phyloP scores from a whole-genome alignment of 1,140 invertebrate species.

The Sycobia sp. region DNA sequence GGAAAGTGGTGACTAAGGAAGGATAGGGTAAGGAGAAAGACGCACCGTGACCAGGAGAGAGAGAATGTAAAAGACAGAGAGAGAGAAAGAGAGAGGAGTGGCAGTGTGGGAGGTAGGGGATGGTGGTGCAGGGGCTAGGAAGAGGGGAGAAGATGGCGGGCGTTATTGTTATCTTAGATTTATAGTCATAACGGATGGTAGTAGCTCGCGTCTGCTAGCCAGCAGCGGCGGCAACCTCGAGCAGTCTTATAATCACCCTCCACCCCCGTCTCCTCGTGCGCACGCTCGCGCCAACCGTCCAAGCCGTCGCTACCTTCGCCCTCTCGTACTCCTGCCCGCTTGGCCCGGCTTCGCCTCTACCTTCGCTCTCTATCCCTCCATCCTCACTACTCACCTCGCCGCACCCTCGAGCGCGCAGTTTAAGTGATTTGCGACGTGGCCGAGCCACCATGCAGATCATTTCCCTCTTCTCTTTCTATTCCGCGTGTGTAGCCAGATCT shows the following conservation, averaged over 20 bases:
- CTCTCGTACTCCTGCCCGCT: constrained; percentile 39
- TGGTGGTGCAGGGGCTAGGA: constrained; percentile 1
- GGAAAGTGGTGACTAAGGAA: too few species aligned
- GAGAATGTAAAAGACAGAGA: constrained; percentile 32
- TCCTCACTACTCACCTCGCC: too few species aligned
- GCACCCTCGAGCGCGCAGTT: constrained; percentile 51
- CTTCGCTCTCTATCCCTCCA: constrained; percentile 43
- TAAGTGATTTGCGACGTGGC: constrained; percentile 63
- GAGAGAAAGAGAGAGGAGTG: constrained; percentile 38
- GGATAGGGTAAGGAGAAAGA: too few species aligned
- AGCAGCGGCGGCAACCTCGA: constrained; percentile 55
- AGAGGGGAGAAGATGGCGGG: constrained; percentile 44
- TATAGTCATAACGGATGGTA: constrained; percentile 63
- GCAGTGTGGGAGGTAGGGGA: constrained; percentile 21
- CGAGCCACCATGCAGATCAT: constrained; percentile 62
- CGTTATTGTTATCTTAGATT: constrained; percentile 64
- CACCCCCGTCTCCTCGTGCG: constrained; percentile 40
- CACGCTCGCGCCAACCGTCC: constrained; percentile 40
- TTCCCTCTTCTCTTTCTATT: constrained; percentile 23
- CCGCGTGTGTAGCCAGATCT: constrained; percentile 11
- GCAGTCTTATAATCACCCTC: constrained; percentile 63
- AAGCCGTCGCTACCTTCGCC: constrained; percentile 34
- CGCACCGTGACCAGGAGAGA: neutral
- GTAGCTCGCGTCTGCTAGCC: constrained; percentile 47
- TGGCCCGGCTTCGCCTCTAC: too few species aligned